Base-by-base conservation (phyloP, 2,888 invertebrate genomes). In the Pterobdella sp. region DNA sequence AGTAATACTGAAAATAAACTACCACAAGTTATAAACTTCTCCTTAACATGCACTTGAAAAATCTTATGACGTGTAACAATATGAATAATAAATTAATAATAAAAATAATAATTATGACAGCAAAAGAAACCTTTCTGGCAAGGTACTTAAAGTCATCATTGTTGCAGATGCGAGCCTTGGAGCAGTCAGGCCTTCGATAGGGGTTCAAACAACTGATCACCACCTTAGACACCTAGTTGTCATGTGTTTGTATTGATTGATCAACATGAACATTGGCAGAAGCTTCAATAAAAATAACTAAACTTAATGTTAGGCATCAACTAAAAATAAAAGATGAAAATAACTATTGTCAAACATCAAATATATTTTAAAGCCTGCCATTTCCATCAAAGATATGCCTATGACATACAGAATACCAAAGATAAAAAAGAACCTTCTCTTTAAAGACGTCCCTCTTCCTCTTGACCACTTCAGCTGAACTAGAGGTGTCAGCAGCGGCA, bases 121-220 rank as follows among this genome's bases (percentile, higher is more conserved):
- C n/a, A 3, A 29, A 22, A 63, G 72, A 70, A 76, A 84, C 84
- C 80, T 94, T 95, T 84, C 93, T 88, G 1, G 94, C 94, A 73
- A 95, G 87, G 85, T 94, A 93, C 83, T 94, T 94, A 84, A 95
- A 92, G 84, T 96, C 95, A 65, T 93, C 92, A 0, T 91, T 93
- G 80, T 88, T 90, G 1, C 89, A 89, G 79, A 97, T 95, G 78
- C 90, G 87, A 0, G 92, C 96, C 76, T 89, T 86, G 78, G 88
- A 88, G 80, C 94, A 96, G 77, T 90, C 91, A 0, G 90, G 88
- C 80, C 91, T 91, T 72, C 93, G 87, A 85, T 91, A 96, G 0
- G 92, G 92, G 84, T 92, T 93, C 74, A 96, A 87, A 80, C 91
- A 90, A 74, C 90, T 88, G 77, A 83, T 81, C 56, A 83, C 81